These are phyloP conservation scores for Siniperca chuatsi DNA, from an alignment of 2,113 vertebrate species.

Conservation along the genomic window DNA sequence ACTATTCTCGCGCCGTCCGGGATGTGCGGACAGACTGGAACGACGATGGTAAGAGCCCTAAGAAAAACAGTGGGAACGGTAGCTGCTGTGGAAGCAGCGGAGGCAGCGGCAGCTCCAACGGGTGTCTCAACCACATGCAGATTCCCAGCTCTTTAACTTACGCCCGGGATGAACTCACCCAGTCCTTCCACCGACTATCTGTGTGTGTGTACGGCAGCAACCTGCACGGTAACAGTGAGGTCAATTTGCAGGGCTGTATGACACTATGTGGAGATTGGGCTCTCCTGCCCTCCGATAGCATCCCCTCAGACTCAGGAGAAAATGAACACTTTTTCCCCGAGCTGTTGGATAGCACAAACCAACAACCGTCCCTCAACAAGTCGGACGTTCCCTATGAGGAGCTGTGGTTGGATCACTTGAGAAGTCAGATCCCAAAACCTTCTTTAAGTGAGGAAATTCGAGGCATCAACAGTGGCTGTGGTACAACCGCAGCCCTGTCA, in stretches of 20 bases:
- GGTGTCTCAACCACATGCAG: slow-evolving; percentile 88
- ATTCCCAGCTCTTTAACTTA: slow-evolving; percentile 94
- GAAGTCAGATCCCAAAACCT: slow-evolving; percentile 78
- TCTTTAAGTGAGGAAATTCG: slow-evolving; percentile 78
- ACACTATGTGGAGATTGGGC: slow-evolving; percentile 92
- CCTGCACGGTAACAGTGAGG: slow-evolving; percentile 96
- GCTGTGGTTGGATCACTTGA: slow-evolving; percentile 93
- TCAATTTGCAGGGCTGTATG: slow-evolving; percentile 95
- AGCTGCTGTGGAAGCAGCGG: slow-evolving; percentile 69
- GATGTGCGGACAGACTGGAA: slow-evolving; percentile 94
- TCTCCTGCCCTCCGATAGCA: slow-evolving; percentile 86
- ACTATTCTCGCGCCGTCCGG: slow-evolving; percentile 95
- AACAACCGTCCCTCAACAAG: slow-evolving; percentile 81
- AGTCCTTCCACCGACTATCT: slow-evolving; percentile 97
- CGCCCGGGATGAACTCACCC: slow-evolving; percentile 94
- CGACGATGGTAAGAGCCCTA: slow-evolving; percentile 94
- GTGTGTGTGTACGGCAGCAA: slow-evolving; percentile 98
- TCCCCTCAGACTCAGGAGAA: slow-evolving; percentile 89
- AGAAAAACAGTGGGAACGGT: slow-evolving; percentile 83
- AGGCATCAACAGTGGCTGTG: slow-evolving; percentile 81
- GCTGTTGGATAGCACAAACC: slow-evolving; percentile 82
- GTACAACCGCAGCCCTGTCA: slow-evolving; percentile 77
- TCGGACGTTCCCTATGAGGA: slow-evolving; percentile 95
- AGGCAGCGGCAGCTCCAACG: slow-evolving; percentile 71
- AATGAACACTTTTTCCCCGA: slow-evolving; percentile 92